These are phyloP conservation scores for Clamator glandarius DNA, from an alignment of 2,797 vertebrate species.

Conservation along the genomic window DNA sequence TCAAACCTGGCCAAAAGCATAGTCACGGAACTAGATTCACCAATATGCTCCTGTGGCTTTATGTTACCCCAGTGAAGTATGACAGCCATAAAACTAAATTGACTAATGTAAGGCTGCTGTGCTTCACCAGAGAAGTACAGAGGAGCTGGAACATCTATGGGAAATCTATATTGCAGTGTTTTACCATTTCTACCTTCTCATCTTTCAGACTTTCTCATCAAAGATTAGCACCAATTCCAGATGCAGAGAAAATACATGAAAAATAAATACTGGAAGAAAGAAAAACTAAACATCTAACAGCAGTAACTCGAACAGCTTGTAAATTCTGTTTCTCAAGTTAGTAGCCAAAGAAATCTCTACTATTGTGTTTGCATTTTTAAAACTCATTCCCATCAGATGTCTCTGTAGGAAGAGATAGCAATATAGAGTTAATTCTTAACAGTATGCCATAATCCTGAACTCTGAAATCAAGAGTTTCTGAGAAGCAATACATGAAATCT, in stretches of 20 bases:
- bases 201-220: constrained; percentile 19
- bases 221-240: background rate
- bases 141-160: constrained; percentile 1
- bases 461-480: constrained; percentile 2
- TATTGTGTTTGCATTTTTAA: background rate
- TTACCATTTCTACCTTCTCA: constrained; percentile 13
- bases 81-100: constrained; percentile 34
- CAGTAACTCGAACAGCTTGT: background rate
- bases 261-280: background rate
- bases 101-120: constrained; percentile 19
- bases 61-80: background rate
- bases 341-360: background rate
- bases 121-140: background rate
- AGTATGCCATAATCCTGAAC: background rate
- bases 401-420: background rate
- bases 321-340: constrained; percentile 22
- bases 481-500: background rate
- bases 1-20: background rate
- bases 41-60: background rate
- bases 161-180: background rate
- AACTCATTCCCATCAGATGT: background rate
- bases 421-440: constrained; percentile 25
- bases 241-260: background rate
- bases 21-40: background rate
- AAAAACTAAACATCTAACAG: background rate